Base-by-base conservation (phyloP, 92 coral and sea anemone species). In the Paramuricea clavata region DNA sequence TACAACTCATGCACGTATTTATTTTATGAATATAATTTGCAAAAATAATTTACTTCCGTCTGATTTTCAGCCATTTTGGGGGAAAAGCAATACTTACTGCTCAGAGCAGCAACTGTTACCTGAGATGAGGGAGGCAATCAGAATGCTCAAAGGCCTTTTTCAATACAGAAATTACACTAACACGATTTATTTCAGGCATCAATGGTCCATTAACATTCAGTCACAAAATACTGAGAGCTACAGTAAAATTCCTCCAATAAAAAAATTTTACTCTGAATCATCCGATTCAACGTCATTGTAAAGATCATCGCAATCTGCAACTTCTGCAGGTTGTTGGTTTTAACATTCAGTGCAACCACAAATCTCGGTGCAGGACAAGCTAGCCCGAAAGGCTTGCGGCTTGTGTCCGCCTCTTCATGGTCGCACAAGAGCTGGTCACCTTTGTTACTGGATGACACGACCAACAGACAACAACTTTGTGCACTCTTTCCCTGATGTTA, bases 381-480 rank as follows among this genome's bases (percentile, higher is more conserved):
- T n/a, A n/a, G n/a, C n/a, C n/a, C n/a, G n/a, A n/a, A n/a, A n/a
- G n/a, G n/a, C n/a, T n/a, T n/a, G n/a, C n/a, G n/a, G n/a, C 78
- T 35, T 72, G 78, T 72, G 78, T 72, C 78, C 43, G 78, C 65
- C 28, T 68, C 74, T 68, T 68, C 74, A 17, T 68, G 19, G 33
- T 68, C 25, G 44, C 74, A 68, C 31, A 50, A 75, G 52, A 75
- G 81, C 31, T 75, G 33, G 31, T 44, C 34, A 21, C 41, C 62
- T n/a, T 44, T 75, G 16, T 31, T 49, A 33, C 64, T 75, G 81
- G 81, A 49, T 27, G n/a, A 75, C 26, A 44, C 81, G 33, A 75
- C 31, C 81, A 44, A 44, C 81, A 44, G 62, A 44, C 13, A 13
- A 8, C 30, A 75, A 27, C 81, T 75, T 75, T 19, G 81, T 44